Base-by-base conservation (phyloP, 2,888 invertebrate species). In the Chrysolina americana region DNA sequence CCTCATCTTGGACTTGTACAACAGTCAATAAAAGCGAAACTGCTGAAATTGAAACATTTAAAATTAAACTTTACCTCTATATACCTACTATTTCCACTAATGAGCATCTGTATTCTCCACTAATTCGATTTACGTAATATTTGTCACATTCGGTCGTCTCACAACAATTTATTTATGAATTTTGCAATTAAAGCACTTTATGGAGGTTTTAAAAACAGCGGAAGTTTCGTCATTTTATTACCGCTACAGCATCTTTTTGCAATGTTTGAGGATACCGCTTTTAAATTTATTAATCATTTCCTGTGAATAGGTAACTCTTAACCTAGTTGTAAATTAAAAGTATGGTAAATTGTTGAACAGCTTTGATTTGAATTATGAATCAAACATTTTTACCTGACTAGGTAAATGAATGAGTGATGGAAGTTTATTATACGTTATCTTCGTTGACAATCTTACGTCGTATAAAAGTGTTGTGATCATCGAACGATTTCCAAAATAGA, bases 261-360 rank as follows among this genome's bases (percentile, higher is more conserved):
- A 76, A 76, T 76, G 68, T 76, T 73, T 76, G 70, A 73, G 70
- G 59, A 73, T 70, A 64, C 70, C 36, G 63, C 70, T 70, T 63
- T 62, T 63, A 70, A 50, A 70, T 70, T 70, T 73, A 76, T 76
- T 76, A 66, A 70, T 70, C 41, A 73, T 73, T 73, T 76, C 76
- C 76, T 76, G 70, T 68, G 73, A 23, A 28, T 73, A 68, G 73
- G 72, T 73, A 71, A 71, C 68, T 65, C 59, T 71, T 71, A 71
- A 71, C 75, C 71, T 59, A 71, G 71, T 75, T 75, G 71, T 75
- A 75, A 75, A 75, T 69, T 53, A 71, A 48, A 36, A 68, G 56
- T 74, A 62, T 70, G 36, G 56, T 69, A 64, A 65, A 41, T 53
- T 73, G 15, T 28, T 17, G 65, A 70, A 73, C 70, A 62, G 62